A percentile compares a stretch with the other conserved stretches of the same genome.
Conservation (phyloP, 2,797 vertebrate species). For the Myotis pilosus region DNA sequence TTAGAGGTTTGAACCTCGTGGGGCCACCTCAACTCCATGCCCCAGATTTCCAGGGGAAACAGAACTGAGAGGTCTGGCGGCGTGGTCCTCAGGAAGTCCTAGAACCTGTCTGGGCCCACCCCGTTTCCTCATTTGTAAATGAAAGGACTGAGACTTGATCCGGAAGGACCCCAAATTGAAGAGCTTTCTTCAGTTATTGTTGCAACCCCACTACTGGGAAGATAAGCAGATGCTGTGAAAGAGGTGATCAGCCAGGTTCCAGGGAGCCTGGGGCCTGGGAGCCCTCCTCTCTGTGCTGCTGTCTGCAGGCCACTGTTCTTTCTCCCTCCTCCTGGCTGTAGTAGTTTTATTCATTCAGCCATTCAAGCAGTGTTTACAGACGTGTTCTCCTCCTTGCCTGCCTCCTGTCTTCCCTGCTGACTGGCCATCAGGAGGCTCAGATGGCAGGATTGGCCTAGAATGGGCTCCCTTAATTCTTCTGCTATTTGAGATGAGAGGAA, state of each 20-base stretch:
- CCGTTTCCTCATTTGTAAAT: not conserved
- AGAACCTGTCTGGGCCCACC: not conserved
- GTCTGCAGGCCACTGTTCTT: not conserved
- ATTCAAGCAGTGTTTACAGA: slow-evolving; percentile 24
- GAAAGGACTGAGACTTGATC: not conserved
- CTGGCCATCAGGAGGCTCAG: slow-evolving; percentile 55
- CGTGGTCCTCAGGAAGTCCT: not conserved
- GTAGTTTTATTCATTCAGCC: slow-evolving; percentile 22
- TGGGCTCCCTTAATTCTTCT: not conserved
- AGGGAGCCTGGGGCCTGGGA: not conserved
- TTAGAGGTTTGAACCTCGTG: not conserved
- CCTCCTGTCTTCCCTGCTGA: slow-evolving; percentile 52
- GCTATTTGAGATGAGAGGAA: slow-evolving; percentile 10
- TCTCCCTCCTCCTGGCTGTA: not conserved
- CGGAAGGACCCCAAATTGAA: not conserved
- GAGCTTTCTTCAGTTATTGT: not conserved
- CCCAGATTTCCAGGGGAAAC: not conserved
- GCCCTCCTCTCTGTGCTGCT: not conserved
- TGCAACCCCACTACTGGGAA: not conserved
- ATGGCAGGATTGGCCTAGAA: slow-evolving; percentile 50
- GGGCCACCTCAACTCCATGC: not conserved
- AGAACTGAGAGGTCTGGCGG: not conserved
- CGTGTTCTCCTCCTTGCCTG: not conserved
- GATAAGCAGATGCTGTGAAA: not conserved
- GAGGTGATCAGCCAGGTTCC: not conserved